Evolutionary conservation across 2,888 invertebrate genomes (phyloP).

Genomic region (Gonocerus acuteangulatus): DNA sequence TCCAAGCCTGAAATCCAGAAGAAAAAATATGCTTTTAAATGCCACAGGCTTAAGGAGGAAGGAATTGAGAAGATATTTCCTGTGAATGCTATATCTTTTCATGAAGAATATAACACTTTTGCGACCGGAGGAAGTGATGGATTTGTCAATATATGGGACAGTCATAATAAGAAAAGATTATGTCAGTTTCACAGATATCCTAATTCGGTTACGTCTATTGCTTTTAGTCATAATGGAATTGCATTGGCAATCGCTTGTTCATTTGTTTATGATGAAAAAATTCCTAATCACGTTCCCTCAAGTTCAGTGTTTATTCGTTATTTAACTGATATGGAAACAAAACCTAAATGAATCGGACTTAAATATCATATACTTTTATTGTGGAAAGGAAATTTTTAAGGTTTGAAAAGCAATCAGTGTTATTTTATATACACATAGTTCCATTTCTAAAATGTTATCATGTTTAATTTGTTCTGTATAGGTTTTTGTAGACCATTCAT

Average conservation of each 20-base stretch:
- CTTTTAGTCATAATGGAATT: slow-evolving; percentile 90
- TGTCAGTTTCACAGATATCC: slow-evolving; percentile 98
- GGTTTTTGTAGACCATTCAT: no score
- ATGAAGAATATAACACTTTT: slow-evolving; percentile 92
- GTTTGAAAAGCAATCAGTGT: no score
- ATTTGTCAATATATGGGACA: slow-evolving; percentile 98
- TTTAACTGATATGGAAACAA: slow-evolving; percentile 95
- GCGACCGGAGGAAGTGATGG: slow-evolving; percentile 97
- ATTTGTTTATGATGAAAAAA: slow-evolving; percentile 80
- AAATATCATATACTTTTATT: no score
- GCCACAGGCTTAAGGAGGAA: slow-evolving; percentile 89
- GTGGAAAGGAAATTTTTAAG: no score
- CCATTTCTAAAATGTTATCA: no score
- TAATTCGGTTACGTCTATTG: slow-evolving; percentile 84
- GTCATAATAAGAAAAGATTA: slow-evolving; percentile 94
- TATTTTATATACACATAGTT: no score
- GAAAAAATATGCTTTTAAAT: slow-evolving; percentile 97
- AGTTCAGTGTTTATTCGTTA: slow-evolving; percentile 88
- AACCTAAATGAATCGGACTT: slow-evolving; percentile 88
- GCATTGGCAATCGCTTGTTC: slow-evolving; percentile 94
- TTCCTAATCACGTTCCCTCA: slow-evolving; percentile 69
- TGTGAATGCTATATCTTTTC: slow-evolving; percentile 86
- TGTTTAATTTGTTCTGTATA: no score
- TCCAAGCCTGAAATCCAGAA: slow-evolving; percentile 93
- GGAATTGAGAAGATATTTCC: slow-evolving; percentile 94